Base-by-base conservation (phyloP, 92 coral and sea anemone species). In the Heteractis magnifica region DNA sequence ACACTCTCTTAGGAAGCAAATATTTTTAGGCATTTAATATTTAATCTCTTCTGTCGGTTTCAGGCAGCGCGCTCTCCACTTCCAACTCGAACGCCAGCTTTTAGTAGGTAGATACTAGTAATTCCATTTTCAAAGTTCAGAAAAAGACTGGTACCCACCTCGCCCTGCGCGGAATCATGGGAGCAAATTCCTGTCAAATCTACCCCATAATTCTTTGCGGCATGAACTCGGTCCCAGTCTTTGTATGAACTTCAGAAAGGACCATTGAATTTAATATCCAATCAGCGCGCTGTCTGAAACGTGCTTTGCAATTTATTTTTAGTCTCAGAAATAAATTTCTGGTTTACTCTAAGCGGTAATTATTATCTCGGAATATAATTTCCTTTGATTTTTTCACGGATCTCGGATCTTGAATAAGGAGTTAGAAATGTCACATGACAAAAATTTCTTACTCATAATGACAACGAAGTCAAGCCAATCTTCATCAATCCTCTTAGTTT, bases 21-120 rank as follows among this genome's bases (percentile, higher is more conserved):
- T 18, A 18, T 64, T 64, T 64, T 64, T 64, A 64, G 71, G 71
- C 71, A 64, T 18, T 64, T 64, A 64, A 64, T 64, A 64, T 64
- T 64, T 64, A 64, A 64, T 64, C 21, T 4, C 26, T 64, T 7
- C 10, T 3, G 23, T 15, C 71, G 8, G 26, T 19, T 64, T n/a
- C 26, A 18, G 26, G 21, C 71, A 64, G 71, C 71, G 20, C 20
- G 23, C 71, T 64, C 8, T 15, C 64, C n/a, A 11, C 64, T 58
- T 58, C 64, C 15, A 58, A 58, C 64, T 58, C 16, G 4, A 34
- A 34, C 44, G 44, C 44, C 44, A 2, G 64, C 0, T 11, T 58
- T 58, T 58, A 58, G 64, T 58, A 58, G 5, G 3, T 58, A 58
- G 64, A n/a, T 9, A 58, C 44, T 2, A 34, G 16, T 58, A 58